Conservation (phyloP, 2,888 invertebrate genomes). For the Himalopsyche anomala region DNA sequence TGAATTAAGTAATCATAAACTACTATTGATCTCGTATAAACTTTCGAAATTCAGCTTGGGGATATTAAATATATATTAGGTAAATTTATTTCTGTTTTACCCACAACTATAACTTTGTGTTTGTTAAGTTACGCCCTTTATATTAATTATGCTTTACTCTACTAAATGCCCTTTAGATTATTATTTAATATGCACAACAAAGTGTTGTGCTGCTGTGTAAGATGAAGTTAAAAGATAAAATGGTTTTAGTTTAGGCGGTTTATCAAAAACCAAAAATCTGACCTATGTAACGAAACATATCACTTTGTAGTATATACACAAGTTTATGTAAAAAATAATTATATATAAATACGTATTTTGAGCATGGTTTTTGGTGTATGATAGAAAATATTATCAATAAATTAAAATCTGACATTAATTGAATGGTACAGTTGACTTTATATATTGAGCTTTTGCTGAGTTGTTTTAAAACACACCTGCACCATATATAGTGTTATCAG, state of each 20-base stretch:
- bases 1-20: too few species aligned
- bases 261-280: constrained; percentile 36
- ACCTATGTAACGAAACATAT: constrained; percentile 42
- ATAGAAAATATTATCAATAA: not conserved
- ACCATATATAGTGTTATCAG: not conserved
- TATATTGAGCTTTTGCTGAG: not conserved
- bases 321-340: not conserved
- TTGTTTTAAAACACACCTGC: constrained; percentile 5
- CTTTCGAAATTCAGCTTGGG: too few species aligned
- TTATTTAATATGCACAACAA: too few species aligned
- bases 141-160: too few species aligned
- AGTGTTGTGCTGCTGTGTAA: too few species aligned
- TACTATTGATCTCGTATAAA: too few species aligned
- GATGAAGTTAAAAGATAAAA: too few species aligned
- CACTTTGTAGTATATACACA: constrained; percentile 40
- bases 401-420: not conserved
- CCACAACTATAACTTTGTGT: too few species aligned
- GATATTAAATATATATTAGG: too few species aligned
- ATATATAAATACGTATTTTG: constrained; percentile 32
- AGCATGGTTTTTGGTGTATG: constrained; percentile 25
- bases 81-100: too few species aligned
- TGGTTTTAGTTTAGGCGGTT: constrained; percentile 5
- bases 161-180: too few species aligned
- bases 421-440: not conserved
- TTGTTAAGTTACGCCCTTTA: too few species aligned